Percentiles rank a stretch among this genome's conserved stretches.
phyloP scores from a whole-genome alignment of 2,888 invertebrate genomes.

The Entomobrya multifasciata region DNA sequence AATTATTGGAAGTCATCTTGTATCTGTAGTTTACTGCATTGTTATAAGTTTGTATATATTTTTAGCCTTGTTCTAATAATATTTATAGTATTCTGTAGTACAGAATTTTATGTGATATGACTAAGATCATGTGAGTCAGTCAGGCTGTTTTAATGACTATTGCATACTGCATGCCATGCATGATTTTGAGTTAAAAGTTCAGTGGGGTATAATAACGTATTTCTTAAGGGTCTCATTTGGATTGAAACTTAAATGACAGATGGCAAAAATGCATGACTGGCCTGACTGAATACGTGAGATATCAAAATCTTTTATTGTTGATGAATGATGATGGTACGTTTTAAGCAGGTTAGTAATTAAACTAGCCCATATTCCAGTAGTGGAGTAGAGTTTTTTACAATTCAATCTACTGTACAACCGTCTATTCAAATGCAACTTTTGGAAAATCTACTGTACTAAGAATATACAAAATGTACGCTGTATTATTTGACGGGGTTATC shows the following conservation, averaged over 20 bases:
- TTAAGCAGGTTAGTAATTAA: constrained; percentile 6
- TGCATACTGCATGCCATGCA: too few relatives aligned
- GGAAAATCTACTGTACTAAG: not conserved
- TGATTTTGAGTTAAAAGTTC: not conserved
- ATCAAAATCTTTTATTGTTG: constrained; percentile 19
- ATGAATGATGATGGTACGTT: not conserved
- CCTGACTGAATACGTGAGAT: not conserved
- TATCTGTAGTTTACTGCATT: not conserved
- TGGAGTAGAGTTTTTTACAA: not conserved
- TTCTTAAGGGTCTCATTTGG: not conserved
- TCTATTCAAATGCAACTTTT: not conserved
- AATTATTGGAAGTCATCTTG: not conserved
- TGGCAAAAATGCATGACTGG: not conserved
- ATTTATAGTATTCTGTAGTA: not conserved
- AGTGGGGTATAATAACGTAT: not conserved
- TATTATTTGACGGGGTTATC: not conserved
- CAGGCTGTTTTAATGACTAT: not conserved
- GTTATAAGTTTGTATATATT: too few relatives aligned
- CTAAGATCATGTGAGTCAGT: not conserved
- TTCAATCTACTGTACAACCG: not conserved
- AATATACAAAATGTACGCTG: too few relatives aligned
- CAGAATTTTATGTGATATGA: not conserved
- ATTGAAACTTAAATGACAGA: not conserved
- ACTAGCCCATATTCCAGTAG: not conserved
- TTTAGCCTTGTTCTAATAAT: constrained; percentile 19